Conservation (phyloP, 2,888 invertebrate species). For the Noctua janthe region DNA sequence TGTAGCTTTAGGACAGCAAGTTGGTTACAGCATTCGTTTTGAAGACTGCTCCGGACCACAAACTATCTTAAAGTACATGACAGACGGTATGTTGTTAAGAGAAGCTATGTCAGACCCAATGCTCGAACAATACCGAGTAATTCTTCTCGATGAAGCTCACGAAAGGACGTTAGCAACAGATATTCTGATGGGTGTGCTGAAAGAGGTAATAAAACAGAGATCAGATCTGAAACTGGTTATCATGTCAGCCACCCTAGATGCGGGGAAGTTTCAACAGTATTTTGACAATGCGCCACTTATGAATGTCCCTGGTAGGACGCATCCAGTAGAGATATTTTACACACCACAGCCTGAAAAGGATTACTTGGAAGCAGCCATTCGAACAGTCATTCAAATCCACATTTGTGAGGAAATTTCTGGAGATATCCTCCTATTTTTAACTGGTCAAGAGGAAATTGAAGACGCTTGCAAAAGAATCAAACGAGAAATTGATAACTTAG, state of each 20-base stretch:
- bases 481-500: slow-evolving; percentile 97
- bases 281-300: slow-evolving; percentile 99
- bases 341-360: slow-evolving; percentile 99
- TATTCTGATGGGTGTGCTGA: slow-evolving; percentile 99
- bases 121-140: slow-evolving; percentile 98
- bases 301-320: slow-evolving; percentile 96
- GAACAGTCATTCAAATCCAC: slow-evolving; percentile 98
- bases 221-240: slow-evolving; percentile 98
- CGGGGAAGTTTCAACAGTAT: slow-evolving; percentile 99
- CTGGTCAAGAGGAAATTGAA: slow-evolving; percentile 98
- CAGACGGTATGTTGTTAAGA: slow-evolving; percentile 99
- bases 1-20: slow-evolving; percentile 94
- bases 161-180: slow-evolving; percentile 99
- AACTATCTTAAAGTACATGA: slow-evolving; percentile 99
- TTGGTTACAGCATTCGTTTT: slow-evolving; percentile 96
- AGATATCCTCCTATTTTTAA: slow-evolving; percentile 97
- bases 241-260: slow-evolving; percentile 99
- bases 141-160: slow-evolving; percentile 99
- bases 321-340: slow-evolving; percentile 95
- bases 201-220: slow-evolving; percentile 98
- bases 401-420: slow-evolving; percentile 98
- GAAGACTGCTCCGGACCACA: slow-evolving; percentile 99
- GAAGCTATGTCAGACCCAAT: slow-evolving; percentile 99
- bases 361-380: slow-evolving; percentile 99
- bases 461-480: slow-evolving; percentile 99